Base-by-base conservation (phyloP, 2,888 invertebrate species). In the Drosophila meridiana region DNA sequence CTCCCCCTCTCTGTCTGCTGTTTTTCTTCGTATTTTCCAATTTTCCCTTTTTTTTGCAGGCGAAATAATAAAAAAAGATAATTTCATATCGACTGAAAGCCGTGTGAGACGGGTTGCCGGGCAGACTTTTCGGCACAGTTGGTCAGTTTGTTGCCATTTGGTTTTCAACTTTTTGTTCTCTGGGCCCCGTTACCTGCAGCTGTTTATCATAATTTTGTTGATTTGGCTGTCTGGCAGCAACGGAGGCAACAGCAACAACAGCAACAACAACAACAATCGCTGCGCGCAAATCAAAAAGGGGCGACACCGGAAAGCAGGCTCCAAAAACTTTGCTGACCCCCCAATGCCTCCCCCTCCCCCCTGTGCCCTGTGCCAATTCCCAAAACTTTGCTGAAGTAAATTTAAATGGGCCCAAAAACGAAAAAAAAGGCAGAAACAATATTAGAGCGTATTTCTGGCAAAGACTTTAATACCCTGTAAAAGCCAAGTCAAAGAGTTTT, bases 161-260 rank as follows among this genome's bases (percentile, higher is more conserved):
- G 14, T 74, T 69, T 63, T 64, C 40, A 43, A 50, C 53, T 57
- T 60, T 70, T 62, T 68, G 60, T 60, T 43, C 36, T 52, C 36
- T 52, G 52, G 60, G 80, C 73, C 70, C 71, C 76, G 81, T 89
- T 89, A 87, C 87, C 90, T 87, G 87, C 87, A 87, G 87, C 87
- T 87, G 87, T 87, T 87, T 87, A 87, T 90, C 87, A 87, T 87
- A 87, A 87, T 89, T 90, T 90, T 88, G 90, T 81, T 87, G 89
- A 90, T 88, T 90, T 89, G 86, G 78, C 89, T 89, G 89, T 87
- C 86, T 86, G 88, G 84, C 76, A 83, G 79, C 68, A 86, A 63
- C 64, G 76, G 69, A 60, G 9, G n/a, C 32, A 50, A 9, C 48
- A 48, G 11, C 45, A 28, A 83, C 73, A 81, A 77, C 43, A 43